These are phyloP conservation scores for Catharus ustulatus DNA, from an alignment of 2,797 vertebrate genomes.

Conservation along the genomic window DNA sequence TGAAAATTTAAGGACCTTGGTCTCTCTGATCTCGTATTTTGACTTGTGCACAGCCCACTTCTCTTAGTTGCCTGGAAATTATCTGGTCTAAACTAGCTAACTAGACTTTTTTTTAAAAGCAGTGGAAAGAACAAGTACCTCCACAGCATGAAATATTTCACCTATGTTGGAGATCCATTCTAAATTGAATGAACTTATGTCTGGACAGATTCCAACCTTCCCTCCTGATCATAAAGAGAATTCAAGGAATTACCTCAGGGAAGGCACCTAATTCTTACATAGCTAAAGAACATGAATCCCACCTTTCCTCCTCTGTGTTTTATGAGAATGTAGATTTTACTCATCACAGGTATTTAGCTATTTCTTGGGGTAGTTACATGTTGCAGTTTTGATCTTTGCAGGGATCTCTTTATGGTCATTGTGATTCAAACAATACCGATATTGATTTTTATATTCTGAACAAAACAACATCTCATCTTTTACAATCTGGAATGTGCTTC, in stretches of 20 bases:
- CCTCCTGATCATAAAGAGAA: neutral
- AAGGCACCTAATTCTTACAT: neutral
- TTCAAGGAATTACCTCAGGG: neutral
- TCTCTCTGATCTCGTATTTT: neutral
- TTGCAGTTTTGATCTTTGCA: neutral
- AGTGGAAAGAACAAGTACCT: neutral
- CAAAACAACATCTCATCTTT: neutral
- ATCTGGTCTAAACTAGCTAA: neutral
- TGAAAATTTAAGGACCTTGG: neutral
- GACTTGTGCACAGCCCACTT: neutral
- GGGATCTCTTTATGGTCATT: neutral
- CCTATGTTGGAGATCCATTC: neutral
- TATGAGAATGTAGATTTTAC: neutral
- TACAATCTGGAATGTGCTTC: neutral
- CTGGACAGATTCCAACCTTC: neutral
- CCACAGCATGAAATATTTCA: neutral
- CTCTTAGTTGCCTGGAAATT: neutral
- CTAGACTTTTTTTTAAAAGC: neutral
- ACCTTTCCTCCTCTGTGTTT: neutral
- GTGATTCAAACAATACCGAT: neutral
- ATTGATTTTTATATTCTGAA: slow-evolving; percentile 12
- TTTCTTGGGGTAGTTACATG: neutral
- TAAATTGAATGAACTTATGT: neutral
- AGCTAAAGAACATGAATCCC: neutral
- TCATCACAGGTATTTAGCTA: neutral